Evolutionary conservation across 2,797 vertebrate species (phyloP).

Genomic region (Moxostoma hubbsi): DNA sequence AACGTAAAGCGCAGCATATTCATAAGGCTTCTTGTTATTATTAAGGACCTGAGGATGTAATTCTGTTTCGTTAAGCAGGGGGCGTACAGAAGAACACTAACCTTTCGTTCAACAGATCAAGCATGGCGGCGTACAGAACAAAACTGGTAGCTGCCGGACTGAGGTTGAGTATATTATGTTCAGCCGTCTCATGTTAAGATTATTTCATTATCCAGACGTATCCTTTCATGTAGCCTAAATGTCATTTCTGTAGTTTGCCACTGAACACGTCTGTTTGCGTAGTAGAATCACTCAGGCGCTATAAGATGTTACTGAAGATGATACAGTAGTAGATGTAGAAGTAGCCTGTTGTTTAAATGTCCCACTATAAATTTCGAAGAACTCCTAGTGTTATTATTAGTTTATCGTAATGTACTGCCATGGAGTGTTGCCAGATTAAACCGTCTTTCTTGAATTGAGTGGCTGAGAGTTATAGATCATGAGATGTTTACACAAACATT

Average conservation of each 20-base stretch:
- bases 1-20: neutral
- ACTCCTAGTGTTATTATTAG: too few relatives aligned
- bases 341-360: neutral
- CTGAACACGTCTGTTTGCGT: neutral
- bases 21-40: neutral
- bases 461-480: too few relatives aligned
- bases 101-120: neutral
- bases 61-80: neutral
- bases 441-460: too few relatives aligned
- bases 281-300: neutral
- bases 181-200: neutral
- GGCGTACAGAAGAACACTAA: neutral
- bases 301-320: too few relatives aligned
- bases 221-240: neutral
- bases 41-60: neutral
- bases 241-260: neutral
- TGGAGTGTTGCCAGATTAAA: too few relatives aligned
- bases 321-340: neutral
- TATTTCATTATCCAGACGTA: neutral
- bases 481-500: neutral
- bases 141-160: conserved; percentile 40
- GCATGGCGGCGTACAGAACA: conserved; percentile 60
- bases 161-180: conserved; percentile 27
- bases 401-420: too few relatives aligned
- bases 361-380: too few relatives aligned